Percentiles rank a stretch among this genome's conserved stretches.
These are phyloP conservation scores for Globodera rostochiensis DNA, from an alignment of 1,140 invertebrate genomes.

Conservation along the genomic window DNA sequence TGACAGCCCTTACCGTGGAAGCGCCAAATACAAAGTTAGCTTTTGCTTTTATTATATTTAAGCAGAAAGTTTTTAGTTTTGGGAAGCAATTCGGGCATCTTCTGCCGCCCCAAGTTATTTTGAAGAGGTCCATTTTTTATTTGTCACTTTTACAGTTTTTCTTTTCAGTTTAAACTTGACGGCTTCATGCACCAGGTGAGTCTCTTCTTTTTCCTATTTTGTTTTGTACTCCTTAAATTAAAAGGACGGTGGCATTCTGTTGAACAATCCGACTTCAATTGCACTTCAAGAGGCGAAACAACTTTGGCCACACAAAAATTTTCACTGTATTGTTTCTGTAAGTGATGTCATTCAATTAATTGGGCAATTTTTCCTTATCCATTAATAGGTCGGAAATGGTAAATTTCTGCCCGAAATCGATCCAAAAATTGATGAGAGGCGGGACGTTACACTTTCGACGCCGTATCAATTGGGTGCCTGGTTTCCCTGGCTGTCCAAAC, in stretches of 20 bases:
- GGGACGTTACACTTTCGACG: constrained; percentile 29
- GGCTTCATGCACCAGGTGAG: constrained; percentile 18
- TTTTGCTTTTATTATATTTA: constrained; percentile 12
- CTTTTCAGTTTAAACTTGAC: constrained; percentile 20
- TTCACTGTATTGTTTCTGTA: constrained; percentile 84
- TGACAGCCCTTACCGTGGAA: constrained; percentile 80
- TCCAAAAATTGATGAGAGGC: constrained; percentile 36
- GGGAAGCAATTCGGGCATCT: constrained; percentile 86
- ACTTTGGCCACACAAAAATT: constrained; percentile 78
- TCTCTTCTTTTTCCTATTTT: not conserved
- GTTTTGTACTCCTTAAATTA: constrained; percentile 11
- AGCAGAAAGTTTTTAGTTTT: constrained; percentile 69
- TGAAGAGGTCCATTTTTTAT: constrained; percentile 75
- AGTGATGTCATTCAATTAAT: not conserved
- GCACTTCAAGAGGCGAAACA: constrained; percentile 83
- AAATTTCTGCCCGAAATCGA: constrained; percentile 56
- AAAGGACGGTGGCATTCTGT: constrained; percentile 81
- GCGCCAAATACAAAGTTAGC: constrained; percentile 52
- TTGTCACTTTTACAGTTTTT: not conserved
- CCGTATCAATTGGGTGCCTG: constrained; percentile 8
- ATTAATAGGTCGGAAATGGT: constrained; percentile 73
- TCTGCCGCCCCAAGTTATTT: constrained; percentile 90
- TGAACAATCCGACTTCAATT: constrained; percentile 87
- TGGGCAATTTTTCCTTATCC: not conserved
- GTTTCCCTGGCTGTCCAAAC: constrained; percentile 72